A percentile compares a stretch with the other conserved stretches of the same genome.
phyloP scores from a whole-genome alignment of 2,888 invertebrate genomes.

The Coenonympha arcania region DNA sequence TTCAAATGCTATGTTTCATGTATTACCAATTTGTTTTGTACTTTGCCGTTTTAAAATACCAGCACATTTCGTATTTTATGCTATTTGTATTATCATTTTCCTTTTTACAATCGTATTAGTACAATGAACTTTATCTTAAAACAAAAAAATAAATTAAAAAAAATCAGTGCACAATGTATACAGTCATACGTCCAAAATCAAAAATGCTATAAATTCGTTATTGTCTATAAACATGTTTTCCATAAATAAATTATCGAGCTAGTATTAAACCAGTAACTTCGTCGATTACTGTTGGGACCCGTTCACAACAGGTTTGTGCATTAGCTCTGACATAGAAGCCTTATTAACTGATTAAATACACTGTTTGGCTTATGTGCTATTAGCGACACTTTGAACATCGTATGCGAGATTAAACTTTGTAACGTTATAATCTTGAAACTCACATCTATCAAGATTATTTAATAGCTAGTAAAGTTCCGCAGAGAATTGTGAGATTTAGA shows the following conservation, averaged over 20 bases:
- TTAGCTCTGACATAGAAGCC: conserved; percentile 48
- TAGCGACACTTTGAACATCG: conserved; percentile 22
- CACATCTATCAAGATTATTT: conserved; percentile 9
- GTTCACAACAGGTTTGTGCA: conserved; percentile 42
- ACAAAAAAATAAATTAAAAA: background rate
- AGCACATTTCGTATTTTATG: too few species aligned
- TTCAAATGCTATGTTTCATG: conserved; percentile 7
- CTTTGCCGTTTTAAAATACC: background rate
- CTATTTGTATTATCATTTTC: too few species aligned
- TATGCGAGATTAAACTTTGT: conserved; percentile 16
- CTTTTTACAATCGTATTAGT: too few species aligned
- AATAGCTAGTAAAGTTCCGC: background rate
- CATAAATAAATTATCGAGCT: conserved; percentile 46
- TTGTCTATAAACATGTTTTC: conserved; percentile 45
- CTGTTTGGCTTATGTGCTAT: conserved; percentile 30
- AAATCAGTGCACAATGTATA: background rate
- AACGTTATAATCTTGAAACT: conserved; percentile 19
- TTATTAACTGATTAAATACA: conserved; percentile 40
- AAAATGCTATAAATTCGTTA: conserved; percentile 32
- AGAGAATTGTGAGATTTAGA: background rate
- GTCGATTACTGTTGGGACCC: conserved; percentile 35
- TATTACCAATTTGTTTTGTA: conserved; percentile 2
- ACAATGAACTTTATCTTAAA: too few species aligned
- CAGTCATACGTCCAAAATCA: conserved; percentile 13
- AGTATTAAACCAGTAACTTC: conserved; percentile 40